These are phyloP conservation scores for Cliona cf. orientalis DNA, from an alignment of 37 sponge, comb jelly and placozoan species.

Conservation along the genomic window DNA sequence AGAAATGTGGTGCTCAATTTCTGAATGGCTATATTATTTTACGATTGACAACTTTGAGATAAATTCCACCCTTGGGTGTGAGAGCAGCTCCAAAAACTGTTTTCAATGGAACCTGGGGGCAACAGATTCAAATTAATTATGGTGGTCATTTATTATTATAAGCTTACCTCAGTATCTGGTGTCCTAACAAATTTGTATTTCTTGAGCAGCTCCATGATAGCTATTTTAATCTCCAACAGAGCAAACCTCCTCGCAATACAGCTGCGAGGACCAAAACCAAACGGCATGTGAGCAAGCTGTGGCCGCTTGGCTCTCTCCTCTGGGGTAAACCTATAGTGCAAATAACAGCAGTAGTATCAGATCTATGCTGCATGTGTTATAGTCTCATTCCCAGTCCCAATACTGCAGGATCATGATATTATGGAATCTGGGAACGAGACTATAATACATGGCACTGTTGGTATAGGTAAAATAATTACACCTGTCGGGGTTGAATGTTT, in stretches of 20 bases:
- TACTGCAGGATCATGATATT: too few relatives aligned
- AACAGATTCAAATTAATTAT: background rate
- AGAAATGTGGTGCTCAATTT: too few relatives aligned
- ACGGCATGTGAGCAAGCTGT: slow-evolving; percentile 70
- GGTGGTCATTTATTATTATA: background rate
- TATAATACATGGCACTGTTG: too few relatives aligned
- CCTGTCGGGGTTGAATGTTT: too few relatives aligned
- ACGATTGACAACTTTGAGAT: slow-evolving; percentile 19
- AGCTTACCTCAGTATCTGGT: slow-evolving; percentile 43
- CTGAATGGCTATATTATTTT: too few relatives aligned
- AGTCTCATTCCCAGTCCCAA: too few relatives aligned
- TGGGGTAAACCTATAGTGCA: slow-evolving; percentile 54
- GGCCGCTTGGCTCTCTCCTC: slow-evolving; percentile 62
- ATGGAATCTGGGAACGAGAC: too few relatives aligned
- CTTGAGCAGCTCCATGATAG: slow-evolving; percentile 60
- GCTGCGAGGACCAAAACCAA: slow-evolving; percentile 77
- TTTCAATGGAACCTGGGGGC: slow-evolving; percentile 44
- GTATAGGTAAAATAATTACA: too few relatives aligned
- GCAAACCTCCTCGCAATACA: slow-evolving; percentile 88
- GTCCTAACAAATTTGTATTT: slow-evolving; percentile 48
- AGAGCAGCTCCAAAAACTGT: slow-evolving; percentile 53
- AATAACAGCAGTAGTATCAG: background rate
- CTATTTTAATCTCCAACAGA: slow-evolving; percentile 76
- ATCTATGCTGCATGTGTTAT: too few relatives aligned
- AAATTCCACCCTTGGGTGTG: slow-evolving; percentile 65